These are phyloP conservation scores for Macheiramphus alcinus DNA, from an alignment of 2,113 vertebrate species.

Conservation along the genomic window DNA sequence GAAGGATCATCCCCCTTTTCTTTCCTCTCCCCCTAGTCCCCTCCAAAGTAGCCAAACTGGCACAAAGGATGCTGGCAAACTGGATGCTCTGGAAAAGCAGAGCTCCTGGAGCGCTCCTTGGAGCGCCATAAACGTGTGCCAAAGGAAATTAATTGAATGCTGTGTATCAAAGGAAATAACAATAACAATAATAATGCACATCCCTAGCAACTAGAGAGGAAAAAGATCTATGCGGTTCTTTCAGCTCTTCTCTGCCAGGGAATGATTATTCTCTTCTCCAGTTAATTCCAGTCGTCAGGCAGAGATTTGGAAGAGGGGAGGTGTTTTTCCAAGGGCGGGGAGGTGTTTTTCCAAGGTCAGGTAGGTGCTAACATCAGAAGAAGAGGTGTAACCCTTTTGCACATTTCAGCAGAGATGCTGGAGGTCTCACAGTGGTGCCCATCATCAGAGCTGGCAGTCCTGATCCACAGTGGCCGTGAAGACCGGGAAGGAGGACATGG, in stretches of 20 bases:
- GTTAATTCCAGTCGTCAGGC: not conserved
- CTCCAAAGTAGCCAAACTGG: not conserved
- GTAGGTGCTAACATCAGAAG: not conserved
- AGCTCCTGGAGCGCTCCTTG: not conserved
- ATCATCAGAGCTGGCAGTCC: accelerated
- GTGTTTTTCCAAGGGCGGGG: not conserved
- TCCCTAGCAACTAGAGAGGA: conserved; percentile 17
- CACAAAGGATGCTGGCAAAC: not conserved
- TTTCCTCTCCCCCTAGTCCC: not conserved
- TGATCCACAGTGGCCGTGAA: not conserved
- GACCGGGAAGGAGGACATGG: not conserved
- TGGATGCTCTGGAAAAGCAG: not conserved
- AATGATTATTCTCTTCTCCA: not conserved
- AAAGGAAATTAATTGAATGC: conserved; percentile 61
- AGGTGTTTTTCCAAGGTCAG: not conserved
- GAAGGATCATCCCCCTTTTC: not conserved
- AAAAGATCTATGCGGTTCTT: not conserved
- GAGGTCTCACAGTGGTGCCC: not conserved
- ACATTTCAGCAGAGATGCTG: accelerated
- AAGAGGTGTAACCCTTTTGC: not conserved
- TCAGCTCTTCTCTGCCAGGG: not conserved
- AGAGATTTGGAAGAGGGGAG: not conserved
- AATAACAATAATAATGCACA: conserved; percentile 31
- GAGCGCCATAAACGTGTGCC: not conserved
- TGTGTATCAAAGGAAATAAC: conserved; percentile 40